A percentile compares a stretch with the other conserved stretches of the same genome.
phyloP scores from a whole-genome alignment of 2,113 vertebrate genomes.

The Ellobius talpinus region DNA sequence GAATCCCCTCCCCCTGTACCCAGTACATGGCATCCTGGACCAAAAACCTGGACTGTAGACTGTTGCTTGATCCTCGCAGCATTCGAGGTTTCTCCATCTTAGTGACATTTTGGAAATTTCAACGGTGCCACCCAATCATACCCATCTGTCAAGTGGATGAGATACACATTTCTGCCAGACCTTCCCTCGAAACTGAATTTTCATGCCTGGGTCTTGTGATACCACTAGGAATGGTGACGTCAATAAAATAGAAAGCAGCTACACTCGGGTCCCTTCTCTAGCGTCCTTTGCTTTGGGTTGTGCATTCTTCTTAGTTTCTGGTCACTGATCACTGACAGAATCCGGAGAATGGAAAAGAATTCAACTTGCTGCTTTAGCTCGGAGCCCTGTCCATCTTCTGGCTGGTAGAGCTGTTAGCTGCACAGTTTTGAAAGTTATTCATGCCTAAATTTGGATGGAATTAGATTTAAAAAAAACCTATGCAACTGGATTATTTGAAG shows the following conservation, averaged over 20 bases:
- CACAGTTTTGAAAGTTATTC: background rate
- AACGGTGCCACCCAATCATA: conserved; percentile 75
- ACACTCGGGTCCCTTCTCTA: background rate
- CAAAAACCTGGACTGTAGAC: conserved; percentile 78
- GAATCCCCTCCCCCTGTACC: conserved; percentile 49
- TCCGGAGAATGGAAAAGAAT: background rate
- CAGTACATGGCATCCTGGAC: conserved; percentile 46
- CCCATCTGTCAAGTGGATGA: conserved; percentile 57
- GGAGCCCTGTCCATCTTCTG: conserved; percentile 61
- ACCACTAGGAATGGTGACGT: background rate
- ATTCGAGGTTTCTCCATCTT: conserved; percentile 73
- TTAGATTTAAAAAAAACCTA: background rate
- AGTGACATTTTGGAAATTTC: conserved; percentile 77
- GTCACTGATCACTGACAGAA: conserved; percentile 15
- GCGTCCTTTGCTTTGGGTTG: conserved; percentile 23
- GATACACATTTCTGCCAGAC: conserved; percentile 55
- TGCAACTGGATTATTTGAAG: background rate
- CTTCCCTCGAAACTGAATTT: conserved; percentile 58
- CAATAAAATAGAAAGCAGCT: conserved; percentile 10
- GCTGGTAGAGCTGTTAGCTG: conserved; percentile 43
- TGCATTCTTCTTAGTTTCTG: background rate
- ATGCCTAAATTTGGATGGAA: background rate
- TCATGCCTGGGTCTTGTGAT: conserved; percentile 1
- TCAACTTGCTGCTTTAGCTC: conserved; percentile 27
- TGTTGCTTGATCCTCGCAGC: conserved; percentile 64